phyloP scores from a whole-genome alignment of 2,797 vertebrate genomes.

The Acipenser oxyrinchus region DNA sequence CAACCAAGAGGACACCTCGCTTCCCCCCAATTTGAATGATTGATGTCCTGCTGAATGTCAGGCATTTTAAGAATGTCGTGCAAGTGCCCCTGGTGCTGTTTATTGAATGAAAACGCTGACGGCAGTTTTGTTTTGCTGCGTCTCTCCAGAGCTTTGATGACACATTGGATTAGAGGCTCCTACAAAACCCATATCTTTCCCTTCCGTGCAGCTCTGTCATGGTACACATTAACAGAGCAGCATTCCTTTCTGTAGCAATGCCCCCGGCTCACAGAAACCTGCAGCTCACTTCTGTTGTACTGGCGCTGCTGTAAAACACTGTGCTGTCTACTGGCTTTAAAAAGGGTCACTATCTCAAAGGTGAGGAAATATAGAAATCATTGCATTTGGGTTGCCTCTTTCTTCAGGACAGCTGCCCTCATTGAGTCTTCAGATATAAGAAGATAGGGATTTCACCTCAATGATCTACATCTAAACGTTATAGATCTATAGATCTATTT shows the following conservation, averaged over 20 bases:
- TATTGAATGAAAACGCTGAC: not conserved
- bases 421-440: too few relatives aligned
- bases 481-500: too few relatives aligned
- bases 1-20: too few relatives aligned
- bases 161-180: not conserved
- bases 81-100: not conserved
- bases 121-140: not conserved
- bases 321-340: too few relatives aligned
- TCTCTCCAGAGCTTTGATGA: not conserved
- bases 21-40: too few relatives aligned
- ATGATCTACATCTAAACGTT: too few relatives aligned
- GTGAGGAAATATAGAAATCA: too few relatives aligned
- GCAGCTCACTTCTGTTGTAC: not conserved
- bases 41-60: too few relatives aligned
- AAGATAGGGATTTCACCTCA: too few relatives aligned
- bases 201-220: not conserved
- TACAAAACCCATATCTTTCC: not conserved
- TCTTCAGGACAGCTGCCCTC: too few relatives aligned
- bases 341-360: too few relatives aligned
- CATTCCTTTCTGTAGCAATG: not conserved
- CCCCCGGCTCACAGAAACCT: not conserved
- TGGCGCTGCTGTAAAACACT: not conserved
- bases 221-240: conserved; percentile 1
- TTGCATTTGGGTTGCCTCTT: too few relatives aligned
- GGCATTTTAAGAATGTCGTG: not conserved